These are phyloP conservation scores for Manis crassicaudata DNA, from an alignment of 2,797 vertebrate genomes.

Conservation along the genomic window DNA sequence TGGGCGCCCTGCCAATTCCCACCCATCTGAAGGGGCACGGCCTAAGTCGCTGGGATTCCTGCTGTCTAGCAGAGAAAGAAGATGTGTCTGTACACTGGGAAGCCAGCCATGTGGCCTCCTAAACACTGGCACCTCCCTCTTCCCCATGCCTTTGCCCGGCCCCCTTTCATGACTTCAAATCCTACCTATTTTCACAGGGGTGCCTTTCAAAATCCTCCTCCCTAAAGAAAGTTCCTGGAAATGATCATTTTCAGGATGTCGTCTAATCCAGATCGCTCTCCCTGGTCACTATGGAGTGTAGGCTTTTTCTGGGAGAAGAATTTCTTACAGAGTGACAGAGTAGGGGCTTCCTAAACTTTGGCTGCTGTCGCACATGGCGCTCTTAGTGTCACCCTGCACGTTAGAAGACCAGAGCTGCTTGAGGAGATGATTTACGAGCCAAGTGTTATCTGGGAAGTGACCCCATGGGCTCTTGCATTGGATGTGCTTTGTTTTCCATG, in stretches of 20 bases:
- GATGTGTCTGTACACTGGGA: not conserved
- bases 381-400: accelerated
- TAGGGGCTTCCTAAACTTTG: not conserved
- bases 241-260: not conserved
- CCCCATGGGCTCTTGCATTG: not conserved
- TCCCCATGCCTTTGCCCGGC: not conserved
- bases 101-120: not conserved
- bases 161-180: not conserved
- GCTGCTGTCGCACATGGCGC: accelerated
- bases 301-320: not conserved
- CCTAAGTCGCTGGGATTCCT: not conserved
- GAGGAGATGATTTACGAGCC: not conserved
- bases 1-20: not conserved
- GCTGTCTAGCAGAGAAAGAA: not conserved
- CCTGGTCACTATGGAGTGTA: not conserved
- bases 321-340: not conserved
- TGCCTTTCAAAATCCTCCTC: conserved; percentile 4
- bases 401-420: accelerated
- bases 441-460: not conserved
- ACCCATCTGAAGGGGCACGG: too few relatives aligned
- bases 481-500: not conserved
- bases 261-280: not conserved
- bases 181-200: not conserved
- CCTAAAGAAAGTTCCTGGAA: not conserved
- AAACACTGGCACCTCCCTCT: not conserved